Evolutionary conservation across 2,797 vertebrate genomes (phyloP), one percentile per base, ranked within the genome.

Genomic region (Manis javanica): DNA sequence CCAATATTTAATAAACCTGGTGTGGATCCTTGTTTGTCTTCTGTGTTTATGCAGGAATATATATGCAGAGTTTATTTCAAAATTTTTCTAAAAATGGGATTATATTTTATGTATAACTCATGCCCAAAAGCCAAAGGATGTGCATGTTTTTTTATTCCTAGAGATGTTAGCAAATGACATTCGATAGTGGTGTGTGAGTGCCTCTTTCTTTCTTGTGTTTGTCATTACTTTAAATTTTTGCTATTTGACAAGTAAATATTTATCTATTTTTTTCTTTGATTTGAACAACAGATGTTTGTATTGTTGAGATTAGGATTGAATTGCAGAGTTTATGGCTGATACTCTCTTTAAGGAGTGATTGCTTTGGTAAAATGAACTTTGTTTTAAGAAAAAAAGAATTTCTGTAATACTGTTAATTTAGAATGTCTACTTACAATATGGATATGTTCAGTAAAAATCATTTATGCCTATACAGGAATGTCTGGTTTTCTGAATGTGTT

Each of bases 401-500:
- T 86, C 61, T 82, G 2, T 87, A 71, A 75, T 68, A 64, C 31
- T 93, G 14, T 72, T 87, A 64, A 81, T 66, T 95, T 91, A 91
- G 66, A 96, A 90, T 91, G 31, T 11, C 34, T 82, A 31, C n/a
- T 81, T 92, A 93, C 91, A 91, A 71, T 87, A 31, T 69, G 57
- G 14, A 26, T 93, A 46, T 84, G 23, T 88, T 96, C 39, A 79
- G 13, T 92, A 79, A 85, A 91, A 96, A 57, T 81, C 7, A 49
- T 34, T 64, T 85, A 63, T 87, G 12, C 26, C 51, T 95, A 0
- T 64, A 42, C 64, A 96, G 51, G 26, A 74, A 51, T 94, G 29
- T 78, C 66, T 90, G 63, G 86, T 95, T 97, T 97, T 94, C 34
- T 96, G 81, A 88, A 26, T 77, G 66, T 93, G n/a, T 95, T 2